Conservation (phyloP, 2,888 invertebrate species). For the Anodontia alba region DNA sequence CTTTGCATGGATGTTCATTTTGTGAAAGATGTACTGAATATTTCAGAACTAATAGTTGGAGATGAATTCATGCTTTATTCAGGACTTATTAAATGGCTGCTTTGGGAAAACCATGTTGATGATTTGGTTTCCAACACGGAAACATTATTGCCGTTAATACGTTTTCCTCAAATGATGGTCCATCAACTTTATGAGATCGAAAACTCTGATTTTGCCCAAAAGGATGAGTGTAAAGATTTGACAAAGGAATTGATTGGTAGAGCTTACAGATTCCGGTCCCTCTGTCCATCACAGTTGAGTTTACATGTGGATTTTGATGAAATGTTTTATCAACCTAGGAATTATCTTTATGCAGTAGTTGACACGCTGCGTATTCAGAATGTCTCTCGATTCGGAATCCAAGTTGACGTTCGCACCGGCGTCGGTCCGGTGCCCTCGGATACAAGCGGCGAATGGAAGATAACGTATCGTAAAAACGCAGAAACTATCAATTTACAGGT, state of each 20-base stretch:
- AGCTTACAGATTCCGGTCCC: slow-evolving; percentile 83
- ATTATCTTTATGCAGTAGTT: slow-evolving; percentile 82
- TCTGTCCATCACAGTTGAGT: slow-evolving; percentile 80
- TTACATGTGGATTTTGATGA: slow-evolving; percentile 78
- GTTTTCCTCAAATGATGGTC: slow-evolving; percentile 84
- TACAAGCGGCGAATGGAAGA: slow-evolving; percentile 84
- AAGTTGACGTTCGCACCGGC: slow-evolving; percentile 84
- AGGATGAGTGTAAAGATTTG: slow-evolving; percentile 64
- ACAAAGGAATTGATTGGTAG: slow-evolving; percentile 79
- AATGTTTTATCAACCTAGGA: slow-evolving; percentile 81
- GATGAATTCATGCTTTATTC: slow-evolving; percentile 80
- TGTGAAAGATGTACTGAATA: slow-evolving; percentile 80
- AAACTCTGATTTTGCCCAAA: slow-evolving; percentile 66
- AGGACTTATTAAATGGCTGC: slow-evolving; percentile 79
- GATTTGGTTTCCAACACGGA: slow-evolving; percentile 66
- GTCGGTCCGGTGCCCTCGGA: slow-evolving; percentile 83
- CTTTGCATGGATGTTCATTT: slow-evolving; percentile 83
- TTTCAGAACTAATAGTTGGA: slow-evolving; percentile 81
- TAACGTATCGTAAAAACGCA: slow-evolving; percentile 83
- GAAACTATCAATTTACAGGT: slow-evolving; percentile 82
- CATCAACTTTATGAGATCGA: slow-evolving; percentile 79
- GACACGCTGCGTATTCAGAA: slow-evolving; percentile 84
- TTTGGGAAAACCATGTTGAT: slow-evolving; percentile 65
- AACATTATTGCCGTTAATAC: slow-evolving; percentile 80
- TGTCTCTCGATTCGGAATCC: slow-evolving; percentile 83